Evolutionary conservation across 2,888 invertebrate genomes (phyloP), one percentile per base, ranked within the genome.

Genomic region (Tachina grossa): DNA sequence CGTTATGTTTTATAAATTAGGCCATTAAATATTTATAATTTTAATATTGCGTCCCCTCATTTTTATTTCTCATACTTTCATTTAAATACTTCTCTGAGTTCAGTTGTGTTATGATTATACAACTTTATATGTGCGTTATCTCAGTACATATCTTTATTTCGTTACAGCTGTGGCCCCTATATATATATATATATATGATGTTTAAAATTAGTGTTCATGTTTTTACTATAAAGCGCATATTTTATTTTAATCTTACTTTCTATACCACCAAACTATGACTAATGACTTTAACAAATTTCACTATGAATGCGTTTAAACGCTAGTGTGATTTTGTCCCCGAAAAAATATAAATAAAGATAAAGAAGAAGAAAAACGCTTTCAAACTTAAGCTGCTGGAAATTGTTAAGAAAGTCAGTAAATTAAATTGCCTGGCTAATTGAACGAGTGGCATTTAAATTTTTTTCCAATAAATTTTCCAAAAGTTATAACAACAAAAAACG

Each of bases 261-360:
- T 78, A 81, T 55, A 57, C 45, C 71, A 51, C n/a, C 74, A 74
- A 74, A 68, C 68, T 81, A 82, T 85, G 81, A 82, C 85, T 85
- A 85, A 85, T 85, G 81, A 39, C 51, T 68, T 80, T 80, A 74
- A 80, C 63, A 66, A 53, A 71, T 57, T 68, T 59, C 41, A n/a
- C 9, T 41, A 45, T 53, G 16, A 39, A 43, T 53, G 63, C 63
- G 22, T 53, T 61, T 22, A 41, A 53, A 43, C 11, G 19, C 19
- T 69, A 16, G 59, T 59, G n/a, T 39, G 39, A 57, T 14, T 31
- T 57, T 57, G 11, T 11, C 11, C 51, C 11, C 3, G 31, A 55
- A 22, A 22, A 11, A 9, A 39, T 2, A 39, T 13, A 14, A 57
- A 39, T 6, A 39, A 39, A 57, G 57, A 22, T 71, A 69, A 55